A percentile compares a stretch with the other conserved stretches of the same genome.
Evolutionary conservation across 2,113 vertebrate genomes (phyloP).

Genomic region (Urocolius indicus): DNA sequence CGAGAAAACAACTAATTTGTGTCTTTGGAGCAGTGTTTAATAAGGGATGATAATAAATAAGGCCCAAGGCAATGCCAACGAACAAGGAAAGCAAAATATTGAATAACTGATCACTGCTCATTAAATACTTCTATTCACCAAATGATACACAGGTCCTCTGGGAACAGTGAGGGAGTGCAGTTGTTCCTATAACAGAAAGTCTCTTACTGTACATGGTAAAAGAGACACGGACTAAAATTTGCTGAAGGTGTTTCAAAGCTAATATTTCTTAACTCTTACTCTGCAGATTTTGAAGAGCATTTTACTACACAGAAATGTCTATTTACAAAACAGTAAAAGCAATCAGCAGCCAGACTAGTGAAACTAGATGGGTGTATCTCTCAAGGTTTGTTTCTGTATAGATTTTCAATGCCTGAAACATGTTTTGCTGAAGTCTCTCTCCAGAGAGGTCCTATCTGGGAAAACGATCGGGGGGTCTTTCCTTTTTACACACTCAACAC

Average conservation of each 20-base stretch:
- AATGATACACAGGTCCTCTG: not conserved
- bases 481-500: not conserved
- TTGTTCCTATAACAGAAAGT: constrained; percentile 9
- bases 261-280: not conserved
- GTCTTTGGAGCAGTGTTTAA: not conserved
- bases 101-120: constrained; percentile 54
- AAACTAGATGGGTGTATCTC: not conserved
- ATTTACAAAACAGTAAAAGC: not conserved
- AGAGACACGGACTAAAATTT: not conserved
- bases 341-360: not conserved
- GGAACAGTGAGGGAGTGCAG: not conserved
- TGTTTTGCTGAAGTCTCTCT: not conserved
- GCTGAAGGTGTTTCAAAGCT: not conserved
- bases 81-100: constrained; percentile 47
- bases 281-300: not conserved
- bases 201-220: not conserved
- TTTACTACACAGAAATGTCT: not conserved
- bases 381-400: not conserved
- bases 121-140: constrained; percentile 50
- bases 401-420: not conserved
- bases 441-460: not conserved
- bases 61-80: not conserved
- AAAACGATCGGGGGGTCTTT: not conserved
- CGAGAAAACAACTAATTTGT: not conserved
- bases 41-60: constrained; percentile 43